These are phyloP conservation scores for Entomobrya proxima DNA, from an alignment of 2,888 invertebrate genomes.

Conservation along the genomic window DNA sequence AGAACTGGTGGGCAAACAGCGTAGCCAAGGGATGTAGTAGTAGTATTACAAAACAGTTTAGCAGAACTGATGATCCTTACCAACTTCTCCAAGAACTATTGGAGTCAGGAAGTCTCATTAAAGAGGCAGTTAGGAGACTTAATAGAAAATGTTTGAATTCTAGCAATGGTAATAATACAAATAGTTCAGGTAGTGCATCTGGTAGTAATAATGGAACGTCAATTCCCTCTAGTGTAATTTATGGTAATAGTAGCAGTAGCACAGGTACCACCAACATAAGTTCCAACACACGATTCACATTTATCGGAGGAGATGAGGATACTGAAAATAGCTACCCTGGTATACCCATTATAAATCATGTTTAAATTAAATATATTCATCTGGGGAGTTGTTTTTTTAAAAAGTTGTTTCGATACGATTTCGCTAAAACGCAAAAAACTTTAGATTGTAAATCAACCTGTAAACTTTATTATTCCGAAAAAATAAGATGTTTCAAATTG, in stretches of 20 bases:
- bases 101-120: conserved; percentile 70
- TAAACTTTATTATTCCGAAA: conserved; percentile 16
- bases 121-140: conserved; percentile 71
- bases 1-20: conserved; percentile 69
- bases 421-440: conserved; percentile 9
- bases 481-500: neutral
- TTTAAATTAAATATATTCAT: neutral
- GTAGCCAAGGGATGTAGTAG: conserved; percentile 48
- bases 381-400: too few relatives aligned
- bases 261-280: conserved; percentile 38
- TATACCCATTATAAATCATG: conserved; percentile 63
- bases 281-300: conserved; percentile 51
- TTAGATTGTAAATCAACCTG: conserved; percentile 11
- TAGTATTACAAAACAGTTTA: conserved; percentile 67
- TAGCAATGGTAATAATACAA: conserved; percentile 52
- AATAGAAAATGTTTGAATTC: conserved; percentile 71
- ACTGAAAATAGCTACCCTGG: conserved; percentile 69
- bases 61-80: conserved; percentile 68
- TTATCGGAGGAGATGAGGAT: conserved; percentile 64
- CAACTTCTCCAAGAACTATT: conserved; percentile 70
- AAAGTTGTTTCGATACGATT: neutral
- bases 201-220: conserved; percentile 39
- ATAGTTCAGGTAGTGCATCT: conserved; percentile 35
- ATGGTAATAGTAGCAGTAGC: conserved; percentile 47
- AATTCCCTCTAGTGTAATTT: conserved; percentile 31